A percentile compares a stretch with the other conserved stretches of the same genome.
Evolutionary conservation across 2,888 invertebrate genomes (phyloP).

Genomic region (Clepsis dumicolana): DNA sequence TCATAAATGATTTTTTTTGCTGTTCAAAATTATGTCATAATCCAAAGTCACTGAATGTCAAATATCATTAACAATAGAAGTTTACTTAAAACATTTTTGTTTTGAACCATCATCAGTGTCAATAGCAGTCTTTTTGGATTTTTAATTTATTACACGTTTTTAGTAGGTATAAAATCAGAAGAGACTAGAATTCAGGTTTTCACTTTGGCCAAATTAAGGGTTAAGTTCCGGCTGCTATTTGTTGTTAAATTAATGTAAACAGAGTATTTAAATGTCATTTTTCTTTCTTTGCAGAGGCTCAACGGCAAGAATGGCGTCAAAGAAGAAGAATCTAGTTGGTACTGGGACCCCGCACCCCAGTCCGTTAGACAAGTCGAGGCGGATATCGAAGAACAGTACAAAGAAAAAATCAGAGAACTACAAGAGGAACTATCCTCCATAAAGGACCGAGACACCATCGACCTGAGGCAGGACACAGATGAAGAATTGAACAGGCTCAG

Average conservation of each 20-base stretch:
- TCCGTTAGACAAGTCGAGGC: slow-evolving; percentile 53
- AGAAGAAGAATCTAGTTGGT: slow-evolving; percentile 83
- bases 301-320: slow-evolving; percentile 75
- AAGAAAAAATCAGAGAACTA: slow-evolving; percentile 69
- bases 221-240: background rate
- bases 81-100: too few species aligned
- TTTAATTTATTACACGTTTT: too few species aligned
- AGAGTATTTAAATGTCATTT: slow-evolving; percentile 21
- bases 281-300: slow-evolving; percentile 74
- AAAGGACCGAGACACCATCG: slow-evolving; percentile 63
- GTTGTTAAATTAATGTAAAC: background rate
- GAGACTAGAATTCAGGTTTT: too few species aligned
- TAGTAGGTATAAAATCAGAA: too few species aligned
- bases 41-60: too few species aligned
- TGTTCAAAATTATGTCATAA: too few species aligned
- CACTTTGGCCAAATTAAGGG: too few species aligned
- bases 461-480: slow-evolving; percentile 59
- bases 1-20: too few species aligned
- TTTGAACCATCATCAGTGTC: too few species aligned
- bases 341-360: slow-evolving; percentile 81
- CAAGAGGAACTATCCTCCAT: slow-evolving; percentile 77
- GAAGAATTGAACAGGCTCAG: slow-evolving; percentile 82
- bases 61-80: too few species aligned
- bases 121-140: too few species aligned
- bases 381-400: slow-evolving; percentile 63